Evolutionary conservation across 2,797 vertebrate species (phyloP).

Genomic region (Melanitta fusca): DNA sequence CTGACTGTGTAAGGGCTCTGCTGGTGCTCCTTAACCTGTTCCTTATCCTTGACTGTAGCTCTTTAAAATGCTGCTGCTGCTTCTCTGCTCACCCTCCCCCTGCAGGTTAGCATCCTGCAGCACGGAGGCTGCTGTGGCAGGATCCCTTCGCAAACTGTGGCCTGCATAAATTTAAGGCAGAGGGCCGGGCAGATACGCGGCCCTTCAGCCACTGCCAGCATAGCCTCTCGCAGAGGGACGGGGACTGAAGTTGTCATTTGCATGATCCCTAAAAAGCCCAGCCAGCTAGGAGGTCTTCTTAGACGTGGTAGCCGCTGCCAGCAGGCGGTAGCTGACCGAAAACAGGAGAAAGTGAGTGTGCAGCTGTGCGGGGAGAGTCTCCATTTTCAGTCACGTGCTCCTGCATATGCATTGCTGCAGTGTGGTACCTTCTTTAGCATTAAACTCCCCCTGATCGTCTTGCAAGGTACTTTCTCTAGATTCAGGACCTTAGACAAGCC

Average conservation of each 20-base stretch:
- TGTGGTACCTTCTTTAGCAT: not conserved
- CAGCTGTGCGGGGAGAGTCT: not conserved
- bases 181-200: not conserved
- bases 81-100: not conserved
- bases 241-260: not conserved
- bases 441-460: not conserved
- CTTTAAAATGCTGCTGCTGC: not conserved
- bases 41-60: not conserved
- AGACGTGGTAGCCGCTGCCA: not conserved
- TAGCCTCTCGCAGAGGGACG: not conserved
- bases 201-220: fast-evolving
- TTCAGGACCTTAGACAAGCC: not conserved
- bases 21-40: not conserved
- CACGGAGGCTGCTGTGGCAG: not conserved
- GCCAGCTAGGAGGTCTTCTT: not conserved
- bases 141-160: not conserved
- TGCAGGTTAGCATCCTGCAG: not conserved
- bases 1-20: not conserved
- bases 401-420: not conserved
- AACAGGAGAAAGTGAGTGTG: not conserved
- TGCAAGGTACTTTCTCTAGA: not conserved
- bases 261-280: not conserved
- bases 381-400: not conserved
- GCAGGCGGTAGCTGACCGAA: not conserved
- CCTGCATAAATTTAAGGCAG: not conserved